Evolutionary conservation across 1,140 invertebrate genomes (phyloP).

Genomic region (Lepidurus couesii): DNA sequence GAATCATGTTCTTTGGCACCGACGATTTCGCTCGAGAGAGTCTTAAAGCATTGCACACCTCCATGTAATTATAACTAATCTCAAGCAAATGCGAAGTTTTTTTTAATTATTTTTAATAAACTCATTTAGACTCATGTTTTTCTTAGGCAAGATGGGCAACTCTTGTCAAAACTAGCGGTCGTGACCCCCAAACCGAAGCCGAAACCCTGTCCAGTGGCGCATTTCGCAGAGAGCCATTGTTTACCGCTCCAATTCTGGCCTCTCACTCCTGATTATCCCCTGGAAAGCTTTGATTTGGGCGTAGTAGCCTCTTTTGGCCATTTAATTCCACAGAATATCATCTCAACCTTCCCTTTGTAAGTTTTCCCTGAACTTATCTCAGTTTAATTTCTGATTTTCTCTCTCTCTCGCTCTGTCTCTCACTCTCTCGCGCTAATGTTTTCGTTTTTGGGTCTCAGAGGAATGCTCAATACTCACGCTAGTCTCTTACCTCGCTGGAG

Average conservation of each 20-base stretch:
- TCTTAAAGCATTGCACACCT: constrained; percentile 48
- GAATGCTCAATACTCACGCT: constrained; percentile 86
- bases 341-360: constrained; percentile 58
- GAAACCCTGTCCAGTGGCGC: constrained; percentile 50
- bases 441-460: constrained; percentile 54
- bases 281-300: constrained; percentile 55
- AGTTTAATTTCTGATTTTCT: no score
- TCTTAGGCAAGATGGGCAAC: constrained; percentile 42
- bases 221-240: constrained; percentile 49
- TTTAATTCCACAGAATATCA: constrained; percentile 58
- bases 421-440: neutral
- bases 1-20: constrained; percentile 61
- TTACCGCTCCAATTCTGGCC: constrained; percentile 56
- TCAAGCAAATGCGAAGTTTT: neutral
- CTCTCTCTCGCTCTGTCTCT: neutral
- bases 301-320: constrained; percentile 67
- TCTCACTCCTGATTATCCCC: constrained; percentile 37
- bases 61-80: constrained; percentile 47
- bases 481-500: constrained; percentile 87
- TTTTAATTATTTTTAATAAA: neutral
- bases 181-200: constrained; percentile 50
- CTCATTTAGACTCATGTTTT: neutral
- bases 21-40: constrained; percentile 61
- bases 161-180: constrained; percentile 51
- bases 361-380: constrained; percentile 36